A percentile compares a stretch with the other conserved stretches of the same genome.
Conservation (phyloP, 92 coral and sea anemone species). For the Parazoanthus darwini region DNA sequence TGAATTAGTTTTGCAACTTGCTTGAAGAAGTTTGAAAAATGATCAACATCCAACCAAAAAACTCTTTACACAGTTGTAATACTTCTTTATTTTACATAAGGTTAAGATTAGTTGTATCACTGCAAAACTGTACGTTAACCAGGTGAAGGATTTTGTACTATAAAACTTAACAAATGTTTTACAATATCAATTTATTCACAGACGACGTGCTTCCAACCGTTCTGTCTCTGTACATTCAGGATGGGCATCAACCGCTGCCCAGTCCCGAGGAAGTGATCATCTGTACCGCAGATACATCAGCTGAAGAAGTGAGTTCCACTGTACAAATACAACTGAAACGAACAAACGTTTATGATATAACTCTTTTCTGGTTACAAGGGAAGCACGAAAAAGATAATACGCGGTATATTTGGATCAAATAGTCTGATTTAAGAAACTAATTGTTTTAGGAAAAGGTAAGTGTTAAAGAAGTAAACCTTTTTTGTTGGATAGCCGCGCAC, state of each 20-base stretch:
- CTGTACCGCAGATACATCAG: constrained; percentile 78
- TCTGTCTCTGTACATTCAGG: constrained; percentile 67
- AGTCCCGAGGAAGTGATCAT: constrained; percentile 79
- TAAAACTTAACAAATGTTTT: not conserved
- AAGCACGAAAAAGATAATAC: not conserved
- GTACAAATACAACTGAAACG: not conserved
- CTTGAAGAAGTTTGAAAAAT: too few species aligned
- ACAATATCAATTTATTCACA: constrained; percentile 30
- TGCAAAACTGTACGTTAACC: too few species aligned
- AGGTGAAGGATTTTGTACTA: too few species aligned
- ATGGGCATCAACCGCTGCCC: constrained; percentile 58
- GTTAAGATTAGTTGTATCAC: too few species aligned
- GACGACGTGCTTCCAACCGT: constrained; percentile 77
- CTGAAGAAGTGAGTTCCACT: constrained; percentile 74
- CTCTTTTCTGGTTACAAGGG: not conserved
- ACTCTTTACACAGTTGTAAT: too few species aligned
- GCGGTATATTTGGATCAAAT: too few species aligned
- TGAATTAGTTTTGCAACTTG: not conserved
- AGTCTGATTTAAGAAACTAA: not conserved
- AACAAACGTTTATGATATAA: not conserved
- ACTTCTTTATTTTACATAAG: too few species aligned
- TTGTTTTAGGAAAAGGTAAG: too few species aligned
- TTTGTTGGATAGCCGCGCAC: not conserved
- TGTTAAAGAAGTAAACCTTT: not conserved
- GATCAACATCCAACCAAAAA: not conserved